Evolutionary conservation across 2,113 vertebrate species (phyloP).

Genomic region (Clupea harengus): DNA sequence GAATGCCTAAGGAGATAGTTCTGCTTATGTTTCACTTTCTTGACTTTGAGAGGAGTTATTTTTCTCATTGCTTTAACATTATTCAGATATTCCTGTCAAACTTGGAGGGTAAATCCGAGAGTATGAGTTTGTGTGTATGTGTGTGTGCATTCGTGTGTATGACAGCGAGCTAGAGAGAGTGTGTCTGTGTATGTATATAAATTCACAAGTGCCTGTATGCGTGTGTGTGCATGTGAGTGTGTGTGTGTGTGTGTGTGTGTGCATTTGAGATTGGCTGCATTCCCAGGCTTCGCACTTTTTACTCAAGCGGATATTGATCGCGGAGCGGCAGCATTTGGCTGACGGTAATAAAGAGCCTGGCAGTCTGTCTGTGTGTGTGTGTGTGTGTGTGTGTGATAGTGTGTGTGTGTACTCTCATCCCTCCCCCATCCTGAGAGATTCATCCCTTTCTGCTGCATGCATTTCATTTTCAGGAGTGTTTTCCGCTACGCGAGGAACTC

Average conservation of each 20-base stretch:
- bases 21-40: not conserved
- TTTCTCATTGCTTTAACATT: not conserved
- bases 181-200: not conserved
- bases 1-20: not conserved
- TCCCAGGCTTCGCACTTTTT: conserved; percentile 19
- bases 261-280: not conserved
- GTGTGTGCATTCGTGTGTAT: conserved; percentile 7
- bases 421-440: conserved; percentile 34
- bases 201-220: not conserved
- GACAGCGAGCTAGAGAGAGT: not conserved
- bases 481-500: conserved; percentile 22
- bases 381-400: conserved; percentile 11
- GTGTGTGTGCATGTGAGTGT: not conserved
- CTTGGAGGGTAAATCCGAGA: not conserved
- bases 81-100: not conserved
- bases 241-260: conserved; percentile 23
- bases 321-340: conserved; percentile 27
- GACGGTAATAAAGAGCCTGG: conserved; percentile 34
- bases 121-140: not conserved
- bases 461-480: conserved; percentile 33
- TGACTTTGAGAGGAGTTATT: not conserved
- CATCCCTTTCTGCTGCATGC: conserved; percentile 27
- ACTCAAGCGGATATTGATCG: conserved; percentile 41
- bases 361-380: conserved; percentile 21
- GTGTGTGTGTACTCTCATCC: not conserved